phyloP scores from a whole-genome alignment of 1,140 invertebrate species.

The Orchesella cincta region DNA sequence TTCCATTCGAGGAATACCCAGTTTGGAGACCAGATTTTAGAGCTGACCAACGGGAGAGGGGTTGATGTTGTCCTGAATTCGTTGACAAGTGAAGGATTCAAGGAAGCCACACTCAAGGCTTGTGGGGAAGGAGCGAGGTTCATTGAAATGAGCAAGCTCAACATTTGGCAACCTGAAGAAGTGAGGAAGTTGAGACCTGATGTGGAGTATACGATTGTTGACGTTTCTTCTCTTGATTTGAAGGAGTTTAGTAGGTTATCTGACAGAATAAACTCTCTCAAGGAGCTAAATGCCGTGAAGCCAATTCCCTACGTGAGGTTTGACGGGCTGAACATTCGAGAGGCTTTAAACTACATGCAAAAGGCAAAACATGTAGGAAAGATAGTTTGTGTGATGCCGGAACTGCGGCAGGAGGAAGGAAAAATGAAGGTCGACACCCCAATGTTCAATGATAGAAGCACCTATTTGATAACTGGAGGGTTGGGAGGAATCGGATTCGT shows the following conservation, averaged over 20 bases:
- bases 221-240: background rate
- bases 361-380: conserved; percentile 30
- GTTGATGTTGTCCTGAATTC: conserved; percentile 32
- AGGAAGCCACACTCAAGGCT: conserved; percentile 27
- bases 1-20: conserved; percentile 13
- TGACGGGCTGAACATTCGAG: background rate
- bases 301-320: conserved; percentile 21
- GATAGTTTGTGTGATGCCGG: conserved; percentile 2
- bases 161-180: background rate
- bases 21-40: background rate
- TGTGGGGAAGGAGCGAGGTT: conserved; percentile 6
- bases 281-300: background rate
- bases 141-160: conserved; percentile 29
- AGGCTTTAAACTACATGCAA: background rate
- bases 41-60: conserved; percentile 15
- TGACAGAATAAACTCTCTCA: background rate
- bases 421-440: background rate
- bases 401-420: background rate
- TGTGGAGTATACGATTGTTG: conserved; percentile 23
- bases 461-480: conserved; percentile 26
- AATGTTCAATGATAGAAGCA: conserved; percentile 5
- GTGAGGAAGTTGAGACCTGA: conserved; percentile 6
- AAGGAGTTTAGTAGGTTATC: background rate
- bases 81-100: conserved; percentile 31
- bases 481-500: conserved; percentile 25